Evolutionary conservation across 2,888 invertebrate genomes (phyloP), one percentile per base, ranked within the genome.

Genomic region (Escarpia spicata): DNA sequence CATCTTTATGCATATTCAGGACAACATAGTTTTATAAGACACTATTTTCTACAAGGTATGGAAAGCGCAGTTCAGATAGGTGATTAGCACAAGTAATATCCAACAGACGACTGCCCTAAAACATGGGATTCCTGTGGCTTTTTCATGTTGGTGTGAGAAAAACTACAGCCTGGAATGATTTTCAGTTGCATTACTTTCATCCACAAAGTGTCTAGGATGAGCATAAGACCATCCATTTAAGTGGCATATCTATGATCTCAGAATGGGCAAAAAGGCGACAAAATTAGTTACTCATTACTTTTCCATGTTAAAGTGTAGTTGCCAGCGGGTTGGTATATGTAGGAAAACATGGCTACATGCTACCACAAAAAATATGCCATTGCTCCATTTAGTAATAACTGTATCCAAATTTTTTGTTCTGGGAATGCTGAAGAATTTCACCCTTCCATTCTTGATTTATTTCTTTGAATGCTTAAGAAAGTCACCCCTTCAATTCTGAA

Each of bases 61-160:
- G 75, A 75, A 75, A 75, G 75, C 19, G 3, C 75, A 26, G 26
- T 26, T 75, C 19, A 4, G 2, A 26, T 75, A 75, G 19, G 26
- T 75, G 75, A 75, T 75, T 75, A 75, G 75, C 26, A 75, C 75
- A 75, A 75, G 75, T 75, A 75, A 75, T 75, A 75, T 26, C 75
- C 75, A 75, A 75, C 75, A 75, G 75, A 19, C 19, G 75, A 26
- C 75, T 75, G 26, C 19, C 19, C 19, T 75, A 75, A 75, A 75
- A 75, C 75, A 75, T 12, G 1, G 3, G 26, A 75, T 75, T 75
- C 26, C 75, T 75, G 75, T 75, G 75, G 75, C 75, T 75, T 75
- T 75, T 75, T n/a, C 75, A 19, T 75, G 75, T n/a, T 75, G 4
- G 19, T 26, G 26, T 75, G n/a, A 75, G n/a, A 19, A 26, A 75